phyloP scores from a whole-genome alignment of 2,888 invertebrate species.

The Stenurella melanura region DNA sequence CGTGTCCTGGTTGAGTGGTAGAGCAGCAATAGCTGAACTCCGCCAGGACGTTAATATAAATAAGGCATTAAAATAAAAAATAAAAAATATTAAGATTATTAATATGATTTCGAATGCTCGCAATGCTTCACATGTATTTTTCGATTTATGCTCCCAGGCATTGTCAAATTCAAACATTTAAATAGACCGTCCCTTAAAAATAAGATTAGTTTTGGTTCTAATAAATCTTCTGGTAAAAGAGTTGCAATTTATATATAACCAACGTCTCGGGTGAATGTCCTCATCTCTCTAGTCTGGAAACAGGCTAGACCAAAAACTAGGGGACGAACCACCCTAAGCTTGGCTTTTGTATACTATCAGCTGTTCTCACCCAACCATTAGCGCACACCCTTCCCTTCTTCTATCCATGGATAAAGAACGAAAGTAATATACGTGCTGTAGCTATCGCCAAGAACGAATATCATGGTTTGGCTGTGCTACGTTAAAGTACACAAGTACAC shows the following conservation, averaged over 20 bases:
- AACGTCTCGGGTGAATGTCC: conserved; percentile 57
- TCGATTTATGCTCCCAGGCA: not conserved
- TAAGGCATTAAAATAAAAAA: too few species aligned
- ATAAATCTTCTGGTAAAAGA: conserved; percentile 21
- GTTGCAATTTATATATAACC: conserved; percentile 35
- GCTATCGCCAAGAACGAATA: not conserved
- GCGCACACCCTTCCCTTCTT: conserved; percentile 53
- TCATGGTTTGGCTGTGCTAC: not conserved
- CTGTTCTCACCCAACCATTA: conserved; percentile 59
- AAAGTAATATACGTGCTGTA: conserved; percentile 6
- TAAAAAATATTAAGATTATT: too few species aligned
- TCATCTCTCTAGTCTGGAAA: conserved; percentile 55
- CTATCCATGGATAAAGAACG: not conserved
- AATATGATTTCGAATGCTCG: not conserved
- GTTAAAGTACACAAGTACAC: not conserved
- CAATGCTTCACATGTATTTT: not conserved
- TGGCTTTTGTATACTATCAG: conserved; percentile 61
- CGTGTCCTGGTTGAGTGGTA: too few species aligned
- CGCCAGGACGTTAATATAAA: too few species aligned
- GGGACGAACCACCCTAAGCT: conserved; percentile 54
- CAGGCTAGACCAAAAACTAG: conserved; percentile 58
- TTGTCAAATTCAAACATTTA: not conserved
- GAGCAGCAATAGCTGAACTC: too few species aligned
- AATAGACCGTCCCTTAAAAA: not conserved
- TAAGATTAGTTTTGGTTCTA: conserved; percentile 30